phyloP scores from a whole-genome alignment of 1,140 invertebrate species.

The Maconellicoccus hirsutus region DNA sequence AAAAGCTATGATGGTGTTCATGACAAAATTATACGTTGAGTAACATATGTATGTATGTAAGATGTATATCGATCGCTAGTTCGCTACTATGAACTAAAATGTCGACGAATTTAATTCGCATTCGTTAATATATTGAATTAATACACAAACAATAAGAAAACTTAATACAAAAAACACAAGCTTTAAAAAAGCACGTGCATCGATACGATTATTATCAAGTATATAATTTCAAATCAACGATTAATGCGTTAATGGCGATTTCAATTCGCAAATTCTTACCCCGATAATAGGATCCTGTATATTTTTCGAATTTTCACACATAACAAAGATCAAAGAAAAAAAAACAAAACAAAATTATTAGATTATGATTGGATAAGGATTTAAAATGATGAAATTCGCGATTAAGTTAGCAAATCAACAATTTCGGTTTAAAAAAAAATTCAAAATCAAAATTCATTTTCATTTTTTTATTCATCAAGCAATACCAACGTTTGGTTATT shows the following conservation, averaged over 20 bases:
- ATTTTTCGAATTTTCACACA: neutral
- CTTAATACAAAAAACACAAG: neutral
- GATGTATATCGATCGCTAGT: too few species aligned
- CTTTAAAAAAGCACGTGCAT: slow-evolving; percentile 18
- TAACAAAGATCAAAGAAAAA: neutral
- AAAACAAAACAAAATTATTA: slow-evolving; percentile 5
- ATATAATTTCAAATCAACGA: neutral
- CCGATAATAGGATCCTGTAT: neutral
- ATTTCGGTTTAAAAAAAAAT: too few species aligned
- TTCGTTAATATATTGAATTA: neutral
- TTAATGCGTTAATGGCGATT: neutral
- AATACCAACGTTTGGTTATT: too few species aligned
- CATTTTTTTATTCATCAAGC: too few species aligned
- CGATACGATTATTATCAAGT: slow-evolving; percentile 13
- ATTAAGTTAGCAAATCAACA: too few species aligned
- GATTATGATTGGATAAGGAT: neutral
- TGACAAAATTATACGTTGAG: too few species aligned
- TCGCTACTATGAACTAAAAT: neutral
- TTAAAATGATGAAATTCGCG: too few species aligned
- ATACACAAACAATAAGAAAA: neutral
- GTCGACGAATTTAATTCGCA: neutral
- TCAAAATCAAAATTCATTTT: too few species aligned
- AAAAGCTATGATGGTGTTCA: too few species aligned
- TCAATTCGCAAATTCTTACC: slow-evolving; percentile 10
- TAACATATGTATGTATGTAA: too few species aligned